Conservation (phyloP, 2,113 vertebrate species). For the Calcarius ornatus region DNA sequence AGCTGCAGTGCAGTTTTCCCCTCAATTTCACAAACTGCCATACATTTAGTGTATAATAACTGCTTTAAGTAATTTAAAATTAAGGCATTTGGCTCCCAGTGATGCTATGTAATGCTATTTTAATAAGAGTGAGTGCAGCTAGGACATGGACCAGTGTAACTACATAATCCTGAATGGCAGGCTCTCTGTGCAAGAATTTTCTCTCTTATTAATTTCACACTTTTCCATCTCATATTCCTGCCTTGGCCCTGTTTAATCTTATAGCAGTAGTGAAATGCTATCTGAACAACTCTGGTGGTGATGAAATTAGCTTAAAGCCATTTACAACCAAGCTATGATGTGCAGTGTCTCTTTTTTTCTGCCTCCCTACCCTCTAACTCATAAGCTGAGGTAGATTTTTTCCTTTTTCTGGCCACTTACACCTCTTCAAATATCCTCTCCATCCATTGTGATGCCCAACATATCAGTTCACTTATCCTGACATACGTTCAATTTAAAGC, state of each 20-base stretch:
- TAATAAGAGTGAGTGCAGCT: accelerated
- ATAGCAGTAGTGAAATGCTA: not conserved
- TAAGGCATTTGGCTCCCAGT: not conserved
- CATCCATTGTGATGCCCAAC: not conserved
- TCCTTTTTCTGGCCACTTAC: not conserved
- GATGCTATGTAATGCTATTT: not conserved
- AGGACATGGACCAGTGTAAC: not conserved
- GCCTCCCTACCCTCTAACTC: not conserved
- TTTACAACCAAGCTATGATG: not conserved
- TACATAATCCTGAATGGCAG: not conserved
- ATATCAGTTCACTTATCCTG: not conserved
- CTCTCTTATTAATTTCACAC: not conserved
- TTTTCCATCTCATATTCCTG: not conserved
- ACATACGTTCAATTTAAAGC: not conserved
- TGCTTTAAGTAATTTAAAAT: not conserved
- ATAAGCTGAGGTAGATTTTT: accelerated
- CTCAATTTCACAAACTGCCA: not conserved
- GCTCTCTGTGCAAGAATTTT: not conserved
- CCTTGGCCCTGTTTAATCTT: not conserved
- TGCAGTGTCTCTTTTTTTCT: not conserved
- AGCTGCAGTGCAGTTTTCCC: not conserved
- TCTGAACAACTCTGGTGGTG: not conserved
- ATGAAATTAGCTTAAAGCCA: not conserved
- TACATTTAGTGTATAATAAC: not conserved
- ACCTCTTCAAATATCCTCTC: not conserved